These are phyloP conservation scores for Ormia ochracea DNA, from an alignment of 2,888 invertebrate genomes.

Conservation along the genomic window DNA sequence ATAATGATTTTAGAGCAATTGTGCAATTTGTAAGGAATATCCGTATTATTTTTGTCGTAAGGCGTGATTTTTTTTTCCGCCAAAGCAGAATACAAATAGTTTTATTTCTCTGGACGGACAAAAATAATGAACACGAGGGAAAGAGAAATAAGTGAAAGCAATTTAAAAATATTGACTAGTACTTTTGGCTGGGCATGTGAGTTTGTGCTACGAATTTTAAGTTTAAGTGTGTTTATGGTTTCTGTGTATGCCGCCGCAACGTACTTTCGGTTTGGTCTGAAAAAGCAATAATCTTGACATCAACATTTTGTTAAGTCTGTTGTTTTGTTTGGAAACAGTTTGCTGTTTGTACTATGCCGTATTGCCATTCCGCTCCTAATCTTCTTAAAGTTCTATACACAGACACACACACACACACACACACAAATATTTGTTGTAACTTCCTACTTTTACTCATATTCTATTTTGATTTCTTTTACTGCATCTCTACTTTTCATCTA, in stretches of 20 bases:
- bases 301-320: slow-evolving; percentile 3
- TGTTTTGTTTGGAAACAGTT: slow-evolving; percentile 18
- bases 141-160: slow-evolving; percentile 26
- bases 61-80: background rate
- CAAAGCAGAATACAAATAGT: slow-evolving; percentile 25
- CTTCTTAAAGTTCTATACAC: slow-evolving; percentile 25
- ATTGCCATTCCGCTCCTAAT: slow-evolving; percentile 28
- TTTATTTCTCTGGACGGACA: slow-evolving; percentile 34
- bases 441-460: slow-evolving; percentile 40
- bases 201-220: slow-evolving; percentile 10
- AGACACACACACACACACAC: no score
- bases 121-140: no score
- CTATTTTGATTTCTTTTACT: background rate
- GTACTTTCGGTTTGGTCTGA: slow-evolving; percentile 42
- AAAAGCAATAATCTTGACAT: slow-evolving; percentile 48
- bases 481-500: background rate
- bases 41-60: background rate
- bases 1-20: no score
- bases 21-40: background rate
- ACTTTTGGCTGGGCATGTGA: slow-evolving; percentile 8
- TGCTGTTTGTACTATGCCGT: slow-evolving; percentile 9
- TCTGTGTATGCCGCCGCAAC: slow-evolving; percentile 32
- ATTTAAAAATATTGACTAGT: slow-evolving; percentile 45
- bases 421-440: slow-evolving; percentile 18
- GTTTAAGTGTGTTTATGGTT: slow-evolving; percentile 9